A percentile compares a stretch with the other conserved stretches of the same genome.
Conservation (phyloP, 2,888 invertebrate species). For the Drosophila imparisetae region DNA sequence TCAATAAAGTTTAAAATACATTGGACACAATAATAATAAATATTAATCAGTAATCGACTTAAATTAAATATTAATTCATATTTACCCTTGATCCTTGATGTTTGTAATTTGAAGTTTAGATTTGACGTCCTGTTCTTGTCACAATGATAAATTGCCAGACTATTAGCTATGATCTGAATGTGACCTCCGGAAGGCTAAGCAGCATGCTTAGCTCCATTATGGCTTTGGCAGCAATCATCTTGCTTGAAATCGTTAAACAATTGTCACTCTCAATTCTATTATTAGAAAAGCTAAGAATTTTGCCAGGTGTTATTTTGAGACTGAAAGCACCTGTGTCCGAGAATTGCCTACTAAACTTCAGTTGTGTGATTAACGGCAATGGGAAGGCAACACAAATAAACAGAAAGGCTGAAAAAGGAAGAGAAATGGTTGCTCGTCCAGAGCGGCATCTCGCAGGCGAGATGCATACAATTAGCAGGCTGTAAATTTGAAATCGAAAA, state of each 20-base stretch:
- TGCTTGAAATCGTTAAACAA: not conserved
- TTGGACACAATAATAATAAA: not conserved
- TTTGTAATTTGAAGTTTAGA: not conserved
- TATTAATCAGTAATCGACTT: not conserved
- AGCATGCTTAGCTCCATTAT: not conserved
- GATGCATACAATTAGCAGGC: slow-evolving; percentile 81
- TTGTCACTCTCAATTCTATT: not conserved
- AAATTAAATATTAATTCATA: not conserved
- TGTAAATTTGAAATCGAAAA: slow-evolving; percentile 79
- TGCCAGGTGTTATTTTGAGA: not conserved
- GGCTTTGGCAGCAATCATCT: not conserved
- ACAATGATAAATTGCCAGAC: not conserved
- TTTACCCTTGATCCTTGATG: not conserved
- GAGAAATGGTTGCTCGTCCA: slow-evolving; percentile 17
- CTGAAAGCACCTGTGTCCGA: slow-evolving; percentile 6
- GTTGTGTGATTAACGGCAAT: slow-evolving; percentile 44
- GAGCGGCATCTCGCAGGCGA: slow-evolving; percentile 58
- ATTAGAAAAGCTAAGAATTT: not conserved
- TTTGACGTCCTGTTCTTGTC: not conserved
- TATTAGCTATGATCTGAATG: not conserved
- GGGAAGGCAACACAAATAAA: slow-evolving; percentile 2
- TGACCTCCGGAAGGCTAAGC: not conserved
- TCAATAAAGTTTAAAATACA: too few relatives aligned
- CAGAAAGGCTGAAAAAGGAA: not conserved
- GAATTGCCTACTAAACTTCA: slow-evolving; percentile 25